Evolutionary conservation across 2,797 vertebrate species (phyloP).

Genomic region (Macropus fuliginosus): DNA sequence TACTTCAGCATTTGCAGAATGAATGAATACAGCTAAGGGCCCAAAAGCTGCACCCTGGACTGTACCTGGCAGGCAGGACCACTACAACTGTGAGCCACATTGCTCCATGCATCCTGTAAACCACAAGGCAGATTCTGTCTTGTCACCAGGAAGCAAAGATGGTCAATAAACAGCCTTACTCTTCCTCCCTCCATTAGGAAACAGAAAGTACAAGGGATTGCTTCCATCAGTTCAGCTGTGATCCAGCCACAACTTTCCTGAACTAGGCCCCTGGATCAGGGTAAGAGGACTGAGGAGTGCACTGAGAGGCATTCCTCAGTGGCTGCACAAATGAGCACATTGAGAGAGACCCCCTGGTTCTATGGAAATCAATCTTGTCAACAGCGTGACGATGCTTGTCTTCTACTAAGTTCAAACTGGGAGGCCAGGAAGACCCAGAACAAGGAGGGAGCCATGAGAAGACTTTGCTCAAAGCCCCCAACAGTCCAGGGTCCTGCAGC

Average conservation of each 20-base stretch:
- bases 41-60: not conserved
- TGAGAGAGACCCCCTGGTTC: slow-evolving; percentile 2
- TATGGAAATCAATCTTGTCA: slow-evolving; percentile 22
- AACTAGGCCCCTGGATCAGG: not conserved
- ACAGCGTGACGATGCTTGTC: not conserved
- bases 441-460: not conserved
- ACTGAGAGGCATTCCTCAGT: not conserved
- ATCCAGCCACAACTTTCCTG: not conserved
- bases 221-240: not conserved
- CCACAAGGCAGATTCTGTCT: not conserved
- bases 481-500: not conserved
- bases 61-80: not conserved
- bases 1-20: not conserved
- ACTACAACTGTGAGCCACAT: not conserved
- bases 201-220: not conserved
- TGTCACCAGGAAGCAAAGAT: not conserved
- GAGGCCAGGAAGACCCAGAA: not conserved
- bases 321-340: not conserved
- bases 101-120: not conserved
- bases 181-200: not conserved
- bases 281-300: not conserved
- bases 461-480: not conserved
- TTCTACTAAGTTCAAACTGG: slow-evolving; percentile 2
- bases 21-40: not conserved
- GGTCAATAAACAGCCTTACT: not conserved